These are phyloP conservation scores for Apogon hyalosoma DNA, from an alignment of 2,797 vertebrate genomes.

Conservation along the genomic window DNA sequence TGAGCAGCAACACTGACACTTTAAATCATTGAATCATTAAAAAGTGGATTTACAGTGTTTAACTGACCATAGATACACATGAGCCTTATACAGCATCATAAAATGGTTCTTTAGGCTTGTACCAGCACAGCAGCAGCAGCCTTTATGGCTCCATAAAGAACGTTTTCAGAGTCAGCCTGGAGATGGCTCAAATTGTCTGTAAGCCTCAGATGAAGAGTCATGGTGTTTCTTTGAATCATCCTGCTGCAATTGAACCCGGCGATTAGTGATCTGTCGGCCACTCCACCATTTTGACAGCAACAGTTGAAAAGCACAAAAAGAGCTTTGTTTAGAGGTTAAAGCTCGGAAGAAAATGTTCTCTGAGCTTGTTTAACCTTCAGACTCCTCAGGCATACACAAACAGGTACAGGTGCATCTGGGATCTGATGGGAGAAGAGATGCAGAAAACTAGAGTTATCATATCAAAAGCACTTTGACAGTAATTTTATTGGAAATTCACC, in stretches of 20 bases:
- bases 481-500: slow-evolving; percentile 32
- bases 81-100: slow-evolving; percentile 15
- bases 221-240: not conserved
- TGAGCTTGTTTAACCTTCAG: slow-evolving; percentile 19
- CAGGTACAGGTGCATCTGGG: slow-evolving; percentile 2
- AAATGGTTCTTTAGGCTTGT: slow-evolving; percentile 45
- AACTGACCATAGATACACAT: slow-evolving; percentile 4
- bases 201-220: not conserved
- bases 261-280: no score
- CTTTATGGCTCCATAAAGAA: slow-evolving; percentile 33
- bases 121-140: not conserved
- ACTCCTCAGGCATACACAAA: not conserved
- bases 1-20: slow-evolving; percentile 38
- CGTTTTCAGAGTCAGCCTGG: not conserved
- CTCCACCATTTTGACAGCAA: no score
- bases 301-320: no score
- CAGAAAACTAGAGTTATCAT: slow-evolving; percentile 23
- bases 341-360: not conserved
- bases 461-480: slow-evolving; percentile 40
- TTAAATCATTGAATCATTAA: slow-evolving; percentile 31
- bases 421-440: not conserved
- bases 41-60: slow-evolving; percentile 31
- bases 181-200: not conserved
- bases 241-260: no score
- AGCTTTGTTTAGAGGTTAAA: not conserved